A percentile compares a stretch with the other conserved stretches of the same genome.
These are phyloP conservation scores for Megaceryle maxima DNA, from an alignment of 2,113 vertebrate species.

Conservation along the genomic window DNA sequence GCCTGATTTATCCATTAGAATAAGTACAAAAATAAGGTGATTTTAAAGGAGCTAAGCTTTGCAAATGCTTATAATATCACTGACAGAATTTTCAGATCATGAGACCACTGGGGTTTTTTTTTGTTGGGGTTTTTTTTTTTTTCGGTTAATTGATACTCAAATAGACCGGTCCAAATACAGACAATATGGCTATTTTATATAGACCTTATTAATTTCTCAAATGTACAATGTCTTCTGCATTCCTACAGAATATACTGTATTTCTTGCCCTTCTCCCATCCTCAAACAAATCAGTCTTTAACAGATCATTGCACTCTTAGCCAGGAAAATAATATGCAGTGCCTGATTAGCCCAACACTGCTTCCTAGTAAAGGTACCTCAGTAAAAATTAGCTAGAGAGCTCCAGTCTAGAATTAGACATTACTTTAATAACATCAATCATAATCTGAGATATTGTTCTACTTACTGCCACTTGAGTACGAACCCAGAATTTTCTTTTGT, in stretches of 20 bases:
- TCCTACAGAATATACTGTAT: background rate
- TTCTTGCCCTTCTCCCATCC: background rate
- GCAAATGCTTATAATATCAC: background rate
- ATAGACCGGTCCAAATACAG: background rate
- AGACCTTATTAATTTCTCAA: background rate
- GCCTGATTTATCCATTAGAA: background rate
- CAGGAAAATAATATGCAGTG: background rate
- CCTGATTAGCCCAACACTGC: background rate
- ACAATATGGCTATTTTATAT: background rate
- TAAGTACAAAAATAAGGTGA: background rate
- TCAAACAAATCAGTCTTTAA: background rate
- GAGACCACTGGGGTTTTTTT: background rate
- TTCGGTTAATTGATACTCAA: background rate
- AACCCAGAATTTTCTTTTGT: background rate
- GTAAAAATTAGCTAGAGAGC: background rate
- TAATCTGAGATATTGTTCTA: background rate
- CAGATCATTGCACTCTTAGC: background rate
- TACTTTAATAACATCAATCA: background rate
- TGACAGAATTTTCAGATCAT: background rate
- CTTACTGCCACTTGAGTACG: background rate
- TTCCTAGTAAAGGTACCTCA: background rate
- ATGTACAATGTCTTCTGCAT: background rate
- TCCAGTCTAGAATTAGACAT: background rate
- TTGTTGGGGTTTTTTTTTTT: background rate
- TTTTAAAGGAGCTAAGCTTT: background rate